Evolutionary conservation across 2,113 vertebrate genomes (phyloP).

Genomic region (Scartelaos histophorus): DNA sequence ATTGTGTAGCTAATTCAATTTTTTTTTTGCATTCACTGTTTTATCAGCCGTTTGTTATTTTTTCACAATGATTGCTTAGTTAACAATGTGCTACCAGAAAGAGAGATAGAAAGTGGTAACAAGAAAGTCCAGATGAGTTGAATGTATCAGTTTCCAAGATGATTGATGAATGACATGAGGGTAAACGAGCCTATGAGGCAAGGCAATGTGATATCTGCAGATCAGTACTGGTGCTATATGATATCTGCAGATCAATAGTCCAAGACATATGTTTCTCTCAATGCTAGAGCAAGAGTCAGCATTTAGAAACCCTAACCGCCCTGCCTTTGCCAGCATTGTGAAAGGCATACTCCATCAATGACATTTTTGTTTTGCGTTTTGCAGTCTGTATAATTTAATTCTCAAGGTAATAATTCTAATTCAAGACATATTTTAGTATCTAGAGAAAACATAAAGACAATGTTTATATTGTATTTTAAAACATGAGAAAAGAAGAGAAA

Average conservation of each 20-base stretch:
- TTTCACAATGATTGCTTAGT: constrained; percentile 27
- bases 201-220: constrained; percentile 53
- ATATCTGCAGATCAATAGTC: constrained; percentile 58
- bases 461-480: not conserved
- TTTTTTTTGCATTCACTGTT: constrained; percentile 27
- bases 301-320: constrained; percentile 42
- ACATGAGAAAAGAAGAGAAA: not conserved
- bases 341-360: constrained; percentile 36
- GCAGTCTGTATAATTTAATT: not conserved
- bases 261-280: constrained; percentile 33
- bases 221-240: constrained; percentile 52
- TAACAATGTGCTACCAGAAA: constrained; percentile 24
- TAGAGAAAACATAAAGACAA: not conserved
- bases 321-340: constrained; percentile 32
- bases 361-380: constrained; percentile 31
- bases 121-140: constrained; percentile 36
- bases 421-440: not conserved
- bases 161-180: constrained; percentile 47
- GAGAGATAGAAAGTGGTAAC: constrained; percentile 41
- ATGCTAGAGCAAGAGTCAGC: constrained; percentile 25
- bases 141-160: constrained; percentile 39
- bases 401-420: not conserved
- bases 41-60: constrained; percentile 15
- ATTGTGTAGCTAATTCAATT: not conserved
- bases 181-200: constrained; percentile 36